These are phyloP conservation scores for Oligia latruncula DNA, from an alignment of 2,888 invertebrate genomes.

Conservation along the genomic window DNA sequence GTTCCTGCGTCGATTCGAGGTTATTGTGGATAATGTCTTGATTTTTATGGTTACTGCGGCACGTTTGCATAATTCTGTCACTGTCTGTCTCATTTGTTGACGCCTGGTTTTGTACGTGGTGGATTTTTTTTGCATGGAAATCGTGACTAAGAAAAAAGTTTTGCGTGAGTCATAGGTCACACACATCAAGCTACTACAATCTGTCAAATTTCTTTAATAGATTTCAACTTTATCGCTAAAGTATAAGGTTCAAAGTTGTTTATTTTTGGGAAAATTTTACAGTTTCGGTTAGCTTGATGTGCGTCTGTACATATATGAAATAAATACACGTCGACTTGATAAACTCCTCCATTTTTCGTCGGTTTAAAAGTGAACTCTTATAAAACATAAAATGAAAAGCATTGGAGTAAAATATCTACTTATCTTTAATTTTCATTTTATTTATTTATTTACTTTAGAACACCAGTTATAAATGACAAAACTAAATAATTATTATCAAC, in stretches of 20 bases:
- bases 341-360: background rate
- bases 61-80: slow-evolving; percentile 85
- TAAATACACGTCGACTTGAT: background rate
- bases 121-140: background rate
- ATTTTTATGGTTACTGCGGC: slow-evolving; percentile 86
- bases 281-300: too few species aligned
- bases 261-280: too few species aligned
- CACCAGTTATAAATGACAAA: too few species aligned
- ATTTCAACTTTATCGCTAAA: too few species aligned
- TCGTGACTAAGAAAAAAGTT: background rate
- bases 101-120: slow-evolving; percentile 18
- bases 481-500: background rate
- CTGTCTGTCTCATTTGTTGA: slow-evolving; percentile 62
- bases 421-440: background rate
- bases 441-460: too few species aligned
- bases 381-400: background rate
- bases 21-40: slow-evolving; percentile 77
- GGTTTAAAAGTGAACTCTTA: background rate
- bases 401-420: background rate
- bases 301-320: background rate
- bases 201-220: too few species aligned
- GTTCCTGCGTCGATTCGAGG: slow-evolving; percentile 80
- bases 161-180: background rate
- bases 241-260: too few species aligned
- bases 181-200: too few species aligned